These are phyloP conservation scores for Clarias gariepinus DNA, from an alignment of 2,113 vertebrate species.

Conservation along the genomic window DNA sequence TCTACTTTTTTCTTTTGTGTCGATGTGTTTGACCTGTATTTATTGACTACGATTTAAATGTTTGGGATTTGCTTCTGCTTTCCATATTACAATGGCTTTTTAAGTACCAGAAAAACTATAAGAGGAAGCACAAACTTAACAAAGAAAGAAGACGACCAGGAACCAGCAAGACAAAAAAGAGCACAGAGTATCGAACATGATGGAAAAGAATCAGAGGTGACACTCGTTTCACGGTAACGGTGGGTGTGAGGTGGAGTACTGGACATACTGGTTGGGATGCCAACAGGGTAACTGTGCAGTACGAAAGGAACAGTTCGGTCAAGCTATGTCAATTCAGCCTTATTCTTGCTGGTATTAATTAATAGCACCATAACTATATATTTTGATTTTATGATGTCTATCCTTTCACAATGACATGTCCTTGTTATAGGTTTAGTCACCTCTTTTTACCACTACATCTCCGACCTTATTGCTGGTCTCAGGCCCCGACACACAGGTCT, in stretches of 20 bases:
- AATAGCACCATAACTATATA: neutral
- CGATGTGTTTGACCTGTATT: neutral
- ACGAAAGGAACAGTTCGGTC: neutral
- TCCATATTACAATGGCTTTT: neutral
- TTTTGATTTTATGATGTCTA: neutral
- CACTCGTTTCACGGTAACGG: neutral
- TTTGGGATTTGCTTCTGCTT: neutral
- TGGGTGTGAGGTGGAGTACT: neutral
- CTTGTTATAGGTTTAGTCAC: neutral
- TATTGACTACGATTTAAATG: neutral
- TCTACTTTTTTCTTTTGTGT: neutral
- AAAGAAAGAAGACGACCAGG: neutral
- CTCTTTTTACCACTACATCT: neutral
- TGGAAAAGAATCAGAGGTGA: neutral
- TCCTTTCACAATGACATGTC: neutral
- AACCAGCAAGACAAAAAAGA: neutral
- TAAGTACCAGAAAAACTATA: neutral
- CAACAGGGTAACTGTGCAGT: neutral
- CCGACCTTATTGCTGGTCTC: constrained; percentile 24
- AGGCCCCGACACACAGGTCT: neutral
- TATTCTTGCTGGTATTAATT: neutral
- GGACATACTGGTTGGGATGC: neutral
- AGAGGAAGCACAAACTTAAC: neutral
- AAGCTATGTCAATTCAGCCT: neutral
- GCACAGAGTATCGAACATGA: neutral